Evolutionary conservation across 1,140 invertebrate species (phyloP).

Genomic region (Thaumatotibia leucotreta): DNA sequence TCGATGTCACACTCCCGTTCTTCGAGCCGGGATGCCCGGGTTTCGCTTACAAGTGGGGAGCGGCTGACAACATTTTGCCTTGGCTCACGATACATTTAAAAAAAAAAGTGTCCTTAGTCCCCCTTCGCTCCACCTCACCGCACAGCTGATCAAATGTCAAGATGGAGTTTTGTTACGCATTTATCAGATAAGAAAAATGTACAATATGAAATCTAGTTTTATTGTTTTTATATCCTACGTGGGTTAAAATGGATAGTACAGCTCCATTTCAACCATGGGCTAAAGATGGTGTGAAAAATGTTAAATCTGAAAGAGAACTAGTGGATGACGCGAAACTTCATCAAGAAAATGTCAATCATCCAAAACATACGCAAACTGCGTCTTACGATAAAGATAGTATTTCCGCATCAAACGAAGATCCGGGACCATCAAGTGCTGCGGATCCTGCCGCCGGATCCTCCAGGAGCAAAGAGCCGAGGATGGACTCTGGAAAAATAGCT

Average conservation of each 20-base stretch:
- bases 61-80: background rate
- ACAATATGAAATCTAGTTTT: slow-evolving; percentile 63
- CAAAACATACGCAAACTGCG: slow-evolving; percentile 76
- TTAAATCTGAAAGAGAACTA: slow-evolving; percentile 68
- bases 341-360: slow-evolving; percentile 75
- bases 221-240: slow-evolving; percentile 43
- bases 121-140: slow-evolving; percentile 54
- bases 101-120: slow-evolving; percentile 13
- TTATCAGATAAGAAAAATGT: slow-evolving; percentile 56
- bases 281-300: slow-evolving; percentile 66
- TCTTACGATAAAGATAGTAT: slow-evolving; percentile 74
- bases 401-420: slow-evolving; percentile 52
- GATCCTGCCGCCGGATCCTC: slow-evolving; percentile 38
- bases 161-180: slow-evolving; percentile 76
- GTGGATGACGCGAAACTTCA: slow-evolving; percentile 75
- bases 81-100: background rate
- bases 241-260: slow-evolving; percentile 71
- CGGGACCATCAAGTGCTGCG: slow-evolving; percentile 52
- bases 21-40: too few relatives aligned
- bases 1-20: too few relatives aligned
- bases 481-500: slow-evolving; percentile 69
- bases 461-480: slow-evolving; percentile 47
- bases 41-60: too few relatives aligned
- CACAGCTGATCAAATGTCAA: slow-evolving; percentile 75
- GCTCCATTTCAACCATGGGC: slow-evolving; percentile 74